Conservation (phyloP, 2,797 vertebrate genomes). For the Malurus splendens region DNA sequence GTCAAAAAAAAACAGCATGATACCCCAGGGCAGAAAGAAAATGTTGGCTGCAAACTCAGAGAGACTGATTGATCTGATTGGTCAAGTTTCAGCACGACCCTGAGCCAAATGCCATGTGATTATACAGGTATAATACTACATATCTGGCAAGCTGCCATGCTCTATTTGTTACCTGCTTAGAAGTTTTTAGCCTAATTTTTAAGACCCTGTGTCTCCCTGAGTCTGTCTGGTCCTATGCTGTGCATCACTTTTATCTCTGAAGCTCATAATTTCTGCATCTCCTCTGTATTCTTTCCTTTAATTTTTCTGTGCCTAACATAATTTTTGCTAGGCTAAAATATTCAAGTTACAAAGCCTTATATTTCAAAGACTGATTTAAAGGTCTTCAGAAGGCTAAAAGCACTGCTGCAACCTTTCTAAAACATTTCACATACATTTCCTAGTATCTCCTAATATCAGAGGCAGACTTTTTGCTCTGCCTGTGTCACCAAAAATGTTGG, state of each 20-base stretch:
- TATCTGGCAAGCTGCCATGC: neutral
- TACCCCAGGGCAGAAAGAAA: neutral
- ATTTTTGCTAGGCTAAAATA: neutral
- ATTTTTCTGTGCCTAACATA: neutral
- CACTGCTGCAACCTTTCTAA: neutral
- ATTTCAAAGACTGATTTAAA: neutral
- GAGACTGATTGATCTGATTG: fast-evolving
- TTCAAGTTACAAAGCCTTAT: neutral
- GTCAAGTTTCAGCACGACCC: neutral
- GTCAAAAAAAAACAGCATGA: neutral
- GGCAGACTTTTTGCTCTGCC: neutral
- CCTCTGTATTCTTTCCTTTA: neutral
- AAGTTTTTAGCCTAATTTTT: neutral
- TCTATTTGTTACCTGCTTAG: neutral
- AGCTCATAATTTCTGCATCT: neutral
- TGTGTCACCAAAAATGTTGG: neutral
- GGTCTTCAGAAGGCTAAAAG: neutral
- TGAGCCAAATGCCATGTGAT: neutral
- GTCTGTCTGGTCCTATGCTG: neutral
- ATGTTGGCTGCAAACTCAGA: neutral
- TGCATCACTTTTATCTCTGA: neutral
- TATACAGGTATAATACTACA: neutral
- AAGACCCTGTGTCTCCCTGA: neutral
- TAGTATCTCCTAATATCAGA: neutral
- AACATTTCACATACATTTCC: neutral